phyloP scores from a whole-genome alignment of 2,888 invertebrate species.

The Gastracanthus pulcherrimus region DNA sequence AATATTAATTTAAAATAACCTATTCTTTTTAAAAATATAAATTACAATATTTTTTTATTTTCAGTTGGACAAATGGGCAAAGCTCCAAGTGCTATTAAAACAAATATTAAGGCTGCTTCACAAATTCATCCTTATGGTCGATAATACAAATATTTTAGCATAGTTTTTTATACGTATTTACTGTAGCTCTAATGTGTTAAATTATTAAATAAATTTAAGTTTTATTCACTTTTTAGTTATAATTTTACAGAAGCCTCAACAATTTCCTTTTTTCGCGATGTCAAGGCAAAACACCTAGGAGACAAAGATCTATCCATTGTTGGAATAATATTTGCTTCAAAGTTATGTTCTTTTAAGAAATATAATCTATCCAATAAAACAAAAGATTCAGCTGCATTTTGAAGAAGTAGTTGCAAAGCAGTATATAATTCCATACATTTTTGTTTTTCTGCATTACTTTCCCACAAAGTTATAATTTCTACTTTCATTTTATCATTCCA shows the following conservation, averaged over 20 bases:
- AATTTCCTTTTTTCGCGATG: conserved; percentile 64
- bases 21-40: conserved; percentile 11
- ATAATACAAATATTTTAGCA: conserved; percentile 70
- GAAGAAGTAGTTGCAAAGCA: conserved; percentile 72
- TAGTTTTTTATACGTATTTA: background rate
- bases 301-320: conserved; percentile 69
- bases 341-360: conserved; percentile 69
- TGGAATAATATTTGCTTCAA: conserved; percentile 63
- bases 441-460: conserved; percentile 63
- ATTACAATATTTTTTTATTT: conserved; percentile 58
- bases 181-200: conserved; percentile 15
- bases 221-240: conserved; percentile 10
- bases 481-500: conserved; percentile 58
- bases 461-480: conserved; percentile 65
- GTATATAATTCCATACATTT: conserved; percentile 68
- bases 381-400: conserved; percentile 71
- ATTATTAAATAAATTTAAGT: conserved; percentile 44
- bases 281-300: conserved; percentile 71
- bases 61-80: conserved; percentile 84
- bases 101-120: conserved; percentile 94
- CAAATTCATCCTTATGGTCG: conserved; percentile 93
- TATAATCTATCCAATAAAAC: conserved; percentile 69
- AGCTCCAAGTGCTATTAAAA: conserved; percentile 93
- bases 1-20: background rate
- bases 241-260: background rate